A percentile compares a stretch with the other conserved stretches of the same genome.
Evolutionary conservation across 2,797 vertebrate genomes (phyloP).

Genomic region (Scleropages formosus): DNA sequence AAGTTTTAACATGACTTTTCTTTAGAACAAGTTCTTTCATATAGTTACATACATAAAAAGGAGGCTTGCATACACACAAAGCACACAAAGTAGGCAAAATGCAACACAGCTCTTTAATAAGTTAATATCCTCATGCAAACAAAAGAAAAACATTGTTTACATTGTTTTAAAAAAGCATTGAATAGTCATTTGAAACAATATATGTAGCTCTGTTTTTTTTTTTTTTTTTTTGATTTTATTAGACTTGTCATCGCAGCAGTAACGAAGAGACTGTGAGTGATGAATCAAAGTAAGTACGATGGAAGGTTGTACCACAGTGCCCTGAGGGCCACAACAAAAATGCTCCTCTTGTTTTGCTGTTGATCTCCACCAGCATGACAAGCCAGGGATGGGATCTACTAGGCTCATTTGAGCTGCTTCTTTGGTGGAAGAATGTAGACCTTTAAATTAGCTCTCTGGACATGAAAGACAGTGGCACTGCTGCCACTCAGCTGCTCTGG

Average conservation of each 20-base stretch:
- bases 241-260: conserved; percentile 2
- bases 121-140: no score
- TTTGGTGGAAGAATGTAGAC: conserved; percentile 56
- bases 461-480: conserved; percentile 59
- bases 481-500: conserved; percentile 38
- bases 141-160: no score
- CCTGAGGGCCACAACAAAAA: conserved; percentile 61
- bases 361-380: conserved; percentile 72
- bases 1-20: no score
- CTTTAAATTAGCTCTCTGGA: conserved; percentile 65
- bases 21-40: no score
- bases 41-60: no score
- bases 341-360: conserved; percentile 67
- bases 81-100: no score
- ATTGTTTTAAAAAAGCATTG: no score
- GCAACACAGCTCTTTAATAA: no score
- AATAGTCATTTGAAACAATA: conserved; percentile 45
- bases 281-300: conserved; percentile 60
- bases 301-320: conserved; percentile 56
- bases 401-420: conserved; percentile 67
- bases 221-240: conserved; percentile 1
- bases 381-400: conserved; percentile 59
- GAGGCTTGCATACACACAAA: no score
- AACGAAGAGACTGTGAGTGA: conserved; percentile 53
- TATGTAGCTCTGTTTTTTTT: conserved; percentile 53